Conservation (phyloP, 1,140 invertebrate genomes). For the Trachymyrmex cornetzi region DNA sequence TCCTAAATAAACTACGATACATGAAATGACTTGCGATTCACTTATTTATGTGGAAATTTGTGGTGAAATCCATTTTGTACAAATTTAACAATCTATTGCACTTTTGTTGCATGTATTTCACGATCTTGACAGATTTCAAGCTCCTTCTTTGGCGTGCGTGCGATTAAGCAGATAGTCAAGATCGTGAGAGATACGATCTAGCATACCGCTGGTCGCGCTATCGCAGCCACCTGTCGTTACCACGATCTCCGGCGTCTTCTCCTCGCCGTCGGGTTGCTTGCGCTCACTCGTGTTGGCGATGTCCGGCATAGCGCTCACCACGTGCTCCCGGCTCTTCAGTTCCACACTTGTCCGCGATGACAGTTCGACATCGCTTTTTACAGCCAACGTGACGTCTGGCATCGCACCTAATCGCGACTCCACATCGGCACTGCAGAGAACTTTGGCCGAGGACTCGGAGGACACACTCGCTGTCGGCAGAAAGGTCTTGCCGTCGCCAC, state of each 20-base stretch:
- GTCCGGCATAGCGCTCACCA: conserved; percentile 79
- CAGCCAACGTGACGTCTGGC: conserved; percentile 84
- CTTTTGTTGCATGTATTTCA: background rate
- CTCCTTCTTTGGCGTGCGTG: conserved; percentile 77
- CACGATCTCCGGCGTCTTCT: conserved; percentile 79
- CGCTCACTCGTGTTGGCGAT: conserved; percentile 84
- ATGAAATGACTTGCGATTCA: background rate
- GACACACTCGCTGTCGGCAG: conserved; percentile 44
- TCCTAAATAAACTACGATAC: conserved; percentile 24
- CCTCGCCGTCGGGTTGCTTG: conserved; percentile 85
- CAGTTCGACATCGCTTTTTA: conserved; percentile 76
- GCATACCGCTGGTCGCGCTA: conserved; percentile 86
- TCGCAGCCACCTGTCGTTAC: conserved; percentile 76
- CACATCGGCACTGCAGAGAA: conserved; percentile 83
- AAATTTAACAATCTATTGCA: conserved; percentile 39
- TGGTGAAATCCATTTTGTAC: conserved; percentile 41
- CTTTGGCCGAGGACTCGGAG: conserved; percentile 76
- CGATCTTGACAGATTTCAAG: conserved; percentile 25
- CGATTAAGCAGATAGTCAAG: conserved; percentile 92
- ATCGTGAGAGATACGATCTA: conserved; percentile 92
- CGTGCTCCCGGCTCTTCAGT: conserved; percentile 72
- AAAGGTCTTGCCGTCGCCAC: conserved; percentile 56
- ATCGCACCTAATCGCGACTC: conserved; percentile 82
- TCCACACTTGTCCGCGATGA: conserved; percentile 50
- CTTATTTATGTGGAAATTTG: background rate